Evolutionary conservation across 2,888 invertebrate genomes (phyloP).

Genomic region (Tenthredo mesomela): DNA sequence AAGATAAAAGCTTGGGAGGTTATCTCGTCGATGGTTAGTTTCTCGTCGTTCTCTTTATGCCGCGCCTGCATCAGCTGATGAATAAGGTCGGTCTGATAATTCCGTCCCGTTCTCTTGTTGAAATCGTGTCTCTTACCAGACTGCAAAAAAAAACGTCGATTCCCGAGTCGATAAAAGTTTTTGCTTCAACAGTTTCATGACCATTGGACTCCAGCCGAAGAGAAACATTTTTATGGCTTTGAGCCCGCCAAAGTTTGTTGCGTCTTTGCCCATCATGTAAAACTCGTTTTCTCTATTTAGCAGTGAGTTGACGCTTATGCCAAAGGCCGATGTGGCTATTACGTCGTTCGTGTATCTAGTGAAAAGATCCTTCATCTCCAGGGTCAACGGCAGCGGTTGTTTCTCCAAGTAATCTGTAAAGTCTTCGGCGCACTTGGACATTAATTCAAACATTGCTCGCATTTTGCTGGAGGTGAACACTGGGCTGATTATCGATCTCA

Average conservation of each 20-base stretch:
- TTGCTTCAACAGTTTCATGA: constrained; percentile 14
- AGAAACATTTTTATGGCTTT: constrained; percentile 59
- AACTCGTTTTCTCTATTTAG: constrained; percentile 80
- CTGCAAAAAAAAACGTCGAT: constrained; percentile 43
- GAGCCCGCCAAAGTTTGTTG: constrained; percentile 75
- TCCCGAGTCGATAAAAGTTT: constrained; percentile 13
- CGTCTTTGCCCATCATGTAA: constrained; percentile 79
- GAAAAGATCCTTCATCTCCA: constrained; percentile 78
- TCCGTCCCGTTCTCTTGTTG: constrained; percentile 76
- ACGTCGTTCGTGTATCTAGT: constrained; percentile 80
- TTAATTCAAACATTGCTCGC: constrained; percentile 69
- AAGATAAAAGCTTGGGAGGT: constrained; percentile 75
- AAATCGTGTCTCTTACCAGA: constrained; percentile 73
- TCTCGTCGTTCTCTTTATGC: constrained; percentile 45
- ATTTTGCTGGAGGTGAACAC: constrained; percentile 75
- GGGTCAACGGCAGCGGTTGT: constrained; percentile 45
- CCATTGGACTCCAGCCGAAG: constrained; percentile 17
- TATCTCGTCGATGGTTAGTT: constrained; percentile 68
- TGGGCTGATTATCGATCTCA: constrained; percentile 77
- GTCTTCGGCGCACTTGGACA: constrained; percentile 60
- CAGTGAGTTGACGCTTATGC: constrained; percentile 80
- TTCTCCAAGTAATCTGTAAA: constrained; percentile 64
- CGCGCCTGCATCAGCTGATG: constrained; percentile 78
- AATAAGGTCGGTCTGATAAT: constrained; percentile 80
- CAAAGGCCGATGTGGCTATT: constrained; percentile 80